Evolutionary conservation across 2,888 invertebrate genomes (phyloP).

Genomic region (Yponomeuta malinellus): DNA sequence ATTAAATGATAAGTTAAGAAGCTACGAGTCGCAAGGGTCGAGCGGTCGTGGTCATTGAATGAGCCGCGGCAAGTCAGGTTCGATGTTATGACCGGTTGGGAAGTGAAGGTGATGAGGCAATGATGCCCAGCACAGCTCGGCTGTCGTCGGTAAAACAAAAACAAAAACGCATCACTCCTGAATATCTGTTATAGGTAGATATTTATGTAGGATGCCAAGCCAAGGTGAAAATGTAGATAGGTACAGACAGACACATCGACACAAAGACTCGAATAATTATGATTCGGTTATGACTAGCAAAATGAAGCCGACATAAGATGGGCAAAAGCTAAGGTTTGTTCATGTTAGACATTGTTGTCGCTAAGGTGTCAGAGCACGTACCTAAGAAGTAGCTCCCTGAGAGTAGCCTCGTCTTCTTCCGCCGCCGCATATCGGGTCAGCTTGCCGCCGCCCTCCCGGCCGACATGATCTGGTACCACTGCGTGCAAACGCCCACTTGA

Average conservation of each 20-base stretch:
- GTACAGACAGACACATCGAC: slow-evolving; percentile 31
- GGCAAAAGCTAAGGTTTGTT: slow-evolving; percentile 11
- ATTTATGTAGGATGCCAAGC: slow-evolving; percentile 62
- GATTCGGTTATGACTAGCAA: slow-evolving; percentile 14
- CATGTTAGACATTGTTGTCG: slow-evolving; percentile 25
- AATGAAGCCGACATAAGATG: slow-evolving; percentile 13
- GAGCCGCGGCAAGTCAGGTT: slow-evolving; percentile 11
- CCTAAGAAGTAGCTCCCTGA: slow-evolving; percentile 96
- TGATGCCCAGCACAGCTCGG: not conserved
- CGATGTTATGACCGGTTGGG: slow-evolving; percentile 14
- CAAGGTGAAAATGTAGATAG: slow-evolving; percentile 38
- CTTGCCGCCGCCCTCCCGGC: slow-evolving; percentile 76
- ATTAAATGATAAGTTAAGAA: slow-evolving; percentile 9
- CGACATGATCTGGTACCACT: slow-evolving; percentile 74
- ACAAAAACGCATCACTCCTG: slow-evolving; percentile 40
- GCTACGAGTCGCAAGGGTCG: not conserved
- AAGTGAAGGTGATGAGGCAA: slow-evolving; percentile 11
- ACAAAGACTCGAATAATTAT: slow-evolving; percentile 22
- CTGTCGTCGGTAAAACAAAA: not conserved
- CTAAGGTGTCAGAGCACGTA: slow-evolving; percentile 67
- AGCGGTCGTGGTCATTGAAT: slow-evolving; percentile 1
- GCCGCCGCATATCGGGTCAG: slow-evolving; percentile 87
- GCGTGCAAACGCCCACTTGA: slow-evolving; percentile 65
- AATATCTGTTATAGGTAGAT: slow-evolving; percentile 68
- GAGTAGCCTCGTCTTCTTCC: slow-evolving; percentile 94